A percentile compares a stretch with the other conserved stretches of the same genome.
Evolutionary conservation across 2,888 invertebrate genomes (phyloP).

Genomic region (Lochmaea crataegi): DNA sequence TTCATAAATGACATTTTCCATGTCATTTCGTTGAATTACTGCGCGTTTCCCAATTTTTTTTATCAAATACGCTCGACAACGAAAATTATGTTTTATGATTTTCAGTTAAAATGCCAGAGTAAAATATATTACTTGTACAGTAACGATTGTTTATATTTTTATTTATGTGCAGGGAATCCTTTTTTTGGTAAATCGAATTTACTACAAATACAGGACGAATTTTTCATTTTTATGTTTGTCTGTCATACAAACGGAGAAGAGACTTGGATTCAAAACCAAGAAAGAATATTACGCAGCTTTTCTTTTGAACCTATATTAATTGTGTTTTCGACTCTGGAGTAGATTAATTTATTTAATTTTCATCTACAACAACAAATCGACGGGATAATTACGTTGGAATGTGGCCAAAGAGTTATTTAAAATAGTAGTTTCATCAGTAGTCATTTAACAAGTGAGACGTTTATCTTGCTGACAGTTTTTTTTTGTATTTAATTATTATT

Average conservation of each 20-base stretch:
- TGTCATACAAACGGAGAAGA: too few species aligned
- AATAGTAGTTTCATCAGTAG: background rate
- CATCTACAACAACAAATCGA: background rate
- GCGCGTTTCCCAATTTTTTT: slow-evolving; percentile 30
- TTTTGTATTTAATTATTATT: background rate
- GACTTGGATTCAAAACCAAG: too few species aligned
- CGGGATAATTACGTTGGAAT: background rate
- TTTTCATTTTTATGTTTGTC: too few species aligned
- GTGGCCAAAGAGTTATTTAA: background rate
- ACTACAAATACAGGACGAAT: background rate
- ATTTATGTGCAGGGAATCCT: background rate
- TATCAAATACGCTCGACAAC: slow-evolving; percentile 28
- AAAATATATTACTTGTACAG: background rate
- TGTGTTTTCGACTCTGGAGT: too few species aligned
- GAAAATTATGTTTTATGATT: slow-evolving; percentile 30
- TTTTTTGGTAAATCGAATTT: background rate
- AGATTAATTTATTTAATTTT: background rate
- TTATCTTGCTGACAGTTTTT: background rate
- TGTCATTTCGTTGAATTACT: slow-evolving; percentile 42
- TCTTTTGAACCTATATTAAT: background rate
- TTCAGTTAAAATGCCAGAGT: slow-evolving; percentile 6
- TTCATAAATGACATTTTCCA: slow-evolving; percentile 56
- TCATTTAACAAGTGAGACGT: background rate
- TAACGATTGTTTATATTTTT: background rate
- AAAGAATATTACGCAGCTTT: too few species aligned